phyloP scores from a whole-genome alignment of 2,888 invertebrate genomes.

The Brachypalpus laphriformis region DNA sequence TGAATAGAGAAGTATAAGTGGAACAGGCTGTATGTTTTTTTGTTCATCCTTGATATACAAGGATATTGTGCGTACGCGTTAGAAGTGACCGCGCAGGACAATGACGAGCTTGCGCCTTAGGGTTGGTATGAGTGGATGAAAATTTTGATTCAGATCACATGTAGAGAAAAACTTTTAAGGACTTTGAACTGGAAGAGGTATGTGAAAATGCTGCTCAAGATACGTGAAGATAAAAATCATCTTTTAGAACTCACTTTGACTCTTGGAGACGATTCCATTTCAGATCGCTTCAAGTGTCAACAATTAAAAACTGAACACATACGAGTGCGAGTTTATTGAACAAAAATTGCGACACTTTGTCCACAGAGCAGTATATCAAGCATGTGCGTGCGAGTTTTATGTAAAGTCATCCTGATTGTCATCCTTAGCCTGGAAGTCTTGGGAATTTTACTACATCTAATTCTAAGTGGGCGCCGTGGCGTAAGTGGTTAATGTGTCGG shows the following conservation, averaged over 20 bases:
- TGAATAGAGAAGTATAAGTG: background rate
- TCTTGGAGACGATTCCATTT: background rate
- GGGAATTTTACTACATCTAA: too few relatives aligned
- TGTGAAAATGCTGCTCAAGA: background rate
- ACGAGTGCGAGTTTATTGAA: too few relatives aligned
- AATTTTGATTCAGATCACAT: background rate
- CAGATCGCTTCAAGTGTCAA: too few relatives aligned
- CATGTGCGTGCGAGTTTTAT: too few relatives aligned
- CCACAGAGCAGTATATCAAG: too few relatives aligned
- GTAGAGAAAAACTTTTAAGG: background rate
- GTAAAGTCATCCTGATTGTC: too few relatives aligned
- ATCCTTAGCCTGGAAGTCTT: too few relatives aligned
- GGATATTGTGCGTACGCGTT: slow-evolving; percentile 18
- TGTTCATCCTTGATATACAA: background rate
- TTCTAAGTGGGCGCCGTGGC: too few relatives aligned
- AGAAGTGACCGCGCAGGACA: slow-evolving; percentile 42
- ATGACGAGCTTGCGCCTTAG: slow-evolving; percentile 5
- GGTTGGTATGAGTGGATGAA: background rate
- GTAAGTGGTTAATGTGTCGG: too few relatives aligned
- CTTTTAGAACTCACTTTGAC: background rate
- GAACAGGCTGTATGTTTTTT: background rate
- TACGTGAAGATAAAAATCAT: background rate
- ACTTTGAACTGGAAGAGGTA: background rate
- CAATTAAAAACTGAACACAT: too few relatives aligned
- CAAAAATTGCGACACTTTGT: too few relatives aligned